These are phyloP conservation scores for Butastur rufipennis DNA, from an alignment of 2,113 vertebrate species.

Conservation along the genomic window DNA sequence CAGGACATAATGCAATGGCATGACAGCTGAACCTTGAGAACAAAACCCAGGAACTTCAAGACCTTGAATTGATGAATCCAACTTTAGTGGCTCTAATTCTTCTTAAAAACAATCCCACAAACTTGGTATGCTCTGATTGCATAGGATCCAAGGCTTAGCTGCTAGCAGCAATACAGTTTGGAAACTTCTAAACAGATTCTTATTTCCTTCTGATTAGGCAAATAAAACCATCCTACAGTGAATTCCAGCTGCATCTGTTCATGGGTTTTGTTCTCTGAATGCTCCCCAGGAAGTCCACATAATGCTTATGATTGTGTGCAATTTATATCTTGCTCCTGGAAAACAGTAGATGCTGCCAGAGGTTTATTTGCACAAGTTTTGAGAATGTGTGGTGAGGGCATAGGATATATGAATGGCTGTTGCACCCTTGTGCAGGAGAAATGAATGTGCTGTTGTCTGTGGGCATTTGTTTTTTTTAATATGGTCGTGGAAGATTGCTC, in stretches of 20 bases:
- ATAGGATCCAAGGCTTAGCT: not conserved
- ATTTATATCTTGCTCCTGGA: not conserved
- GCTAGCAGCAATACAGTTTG: not conserved
- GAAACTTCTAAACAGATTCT: not conserved
- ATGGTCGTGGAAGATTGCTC: not conserved
- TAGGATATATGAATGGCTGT: not conserved
- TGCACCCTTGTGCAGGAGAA: not conserved
- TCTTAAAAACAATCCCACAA: not conserved
- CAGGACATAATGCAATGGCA: not conserved
- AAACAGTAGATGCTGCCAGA: not conserved
- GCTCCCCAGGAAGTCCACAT: not conserved
- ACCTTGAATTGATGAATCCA: not conserved
- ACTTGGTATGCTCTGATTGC: not conserved
- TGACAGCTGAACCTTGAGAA: not conserved
- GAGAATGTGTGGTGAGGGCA: not conserved
- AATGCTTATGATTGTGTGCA: not conserved
- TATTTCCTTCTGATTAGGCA: not conserved
- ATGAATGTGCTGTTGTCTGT: not conserved
- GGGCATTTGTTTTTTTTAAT: not conserved
- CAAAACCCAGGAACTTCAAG: not conserved
- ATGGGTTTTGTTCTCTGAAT: not conserved
- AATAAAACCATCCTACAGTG: not conserved
- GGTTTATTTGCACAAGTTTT: not conserved
- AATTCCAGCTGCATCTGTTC: constrained; percentile 3
- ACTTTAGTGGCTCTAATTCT: not conserved